Evolutionary conservation across 2,888 invertebrate genomes (phyloP).

Genomic region (Brachyopa scutellaris): DNA sequence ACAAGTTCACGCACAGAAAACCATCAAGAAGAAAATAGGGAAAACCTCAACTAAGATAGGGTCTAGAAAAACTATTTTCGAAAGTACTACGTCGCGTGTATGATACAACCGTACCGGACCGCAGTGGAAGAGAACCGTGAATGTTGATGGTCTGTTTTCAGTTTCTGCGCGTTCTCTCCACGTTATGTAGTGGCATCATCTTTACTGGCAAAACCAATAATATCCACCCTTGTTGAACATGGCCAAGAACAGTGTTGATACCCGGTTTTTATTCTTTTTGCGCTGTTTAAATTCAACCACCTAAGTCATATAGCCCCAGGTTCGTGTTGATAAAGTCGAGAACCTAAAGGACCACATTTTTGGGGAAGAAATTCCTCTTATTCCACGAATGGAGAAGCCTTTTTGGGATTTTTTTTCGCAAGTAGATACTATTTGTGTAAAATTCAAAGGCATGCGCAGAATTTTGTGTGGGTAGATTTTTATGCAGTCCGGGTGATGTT

Average conservation of each 20-base stretch:
- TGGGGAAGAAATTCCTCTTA: background rate
- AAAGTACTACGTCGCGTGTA: slow-evolving; percentile 38
- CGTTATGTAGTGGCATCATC: slow-evolving; percentile 23
- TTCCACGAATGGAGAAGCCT: background rate
- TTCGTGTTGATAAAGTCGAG: background rate
- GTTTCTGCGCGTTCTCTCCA: slow-evolving; percentile 43
- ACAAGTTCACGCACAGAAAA: slow-evolving; percentile 11
- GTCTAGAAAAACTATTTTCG: slow-evolving; percentile 42
- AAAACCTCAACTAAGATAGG: slow-evolving; percentile 58
- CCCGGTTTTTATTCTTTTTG: slow-evolving; percentile 31
- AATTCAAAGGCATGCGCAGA: slow-evolving; percentile 42
- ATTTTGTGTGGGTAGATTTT: slow-evolving; percentile 2
- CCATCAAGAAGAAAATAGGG: slow-evolving; percentile 7
- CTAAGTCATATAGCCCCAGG: no score
- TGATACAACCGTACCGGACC: slow-evolving; percentile 20
- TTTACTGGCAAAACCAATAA: slow-evolving; percentile 27
- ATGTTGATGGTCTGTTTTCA: slow-evolving; percentile 36
- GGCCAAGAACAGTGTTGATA: slow-evolving; percentile 3
- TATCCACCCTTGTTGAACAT: slow-evolving; percentile 47
- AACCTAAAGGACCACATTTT: no score
- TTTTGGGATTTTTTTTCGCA: background rate
- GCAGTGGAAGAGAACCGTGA: slow-evolving; percentile 55
- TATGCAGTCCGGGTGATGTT: background rate
- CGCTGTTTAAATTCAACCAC: slow-evolving; percentile 12
- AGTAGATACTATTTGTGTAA: slow-evolving; percentile 5